Evolutionary conservation across 2,797 vertebrate genomes (phyloP).

Genomic region (Sphenodon punctatus): DNA sequence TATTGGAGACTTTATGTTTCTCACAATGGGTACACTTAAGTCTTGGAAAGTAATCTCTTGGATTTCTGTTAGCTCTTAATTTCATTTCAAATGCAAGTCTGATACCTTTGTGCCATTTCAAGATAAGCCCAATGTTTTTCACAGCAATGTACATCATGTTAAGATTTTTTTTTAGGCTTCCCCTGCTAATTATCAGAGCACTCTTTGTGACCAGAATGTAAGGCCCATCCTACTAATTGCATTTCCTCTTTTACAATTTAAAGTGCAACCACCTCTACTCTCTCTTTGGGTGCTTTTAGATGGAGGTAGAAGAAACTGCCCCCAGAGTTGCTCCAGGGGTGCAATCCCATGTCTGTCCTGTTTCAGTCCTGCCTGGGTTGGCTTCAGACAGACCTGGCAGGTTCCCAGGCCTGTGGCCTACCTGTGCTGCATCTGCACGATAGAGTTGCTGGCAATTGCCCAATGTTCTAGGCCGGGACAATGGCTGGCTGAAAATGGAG

Average conservation of each 20-base stretch:
- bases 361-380: too few species aligned
- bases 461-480: too few species aligned
- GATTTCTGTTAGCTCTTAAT: not conserved
- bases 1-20: constrained; percentile 14
- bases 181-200: not conserved
- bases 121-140: constrained; percentile 5
- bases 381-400: too few species aligned
- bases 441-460: too few species aligned
- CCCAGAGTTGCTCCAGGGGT: too few species aligned
- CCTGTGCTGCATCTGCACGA: too few species aligned
- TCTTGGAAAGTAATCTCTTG: not conserved
- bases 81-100: not conserved
- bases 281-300: too few species aligned
- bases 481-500: too few species aligned
- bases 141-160: not conserved
- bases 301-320: too few species aligned
- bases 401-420: too few species aligned
- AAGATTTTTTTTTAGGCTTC: not conserved
- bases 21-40: not conserved
- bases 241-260: not conserved
- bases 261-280: not conserved
- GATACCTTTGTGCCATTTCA: not conserved
- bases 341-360: too few species aligned
- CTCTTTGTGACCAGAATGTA: not conserved
- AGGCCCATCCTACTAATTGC: not conserved